Conservation (phyloP, 2,113 vertebrate species). For the Motacilla tschutschensis region DNA sequence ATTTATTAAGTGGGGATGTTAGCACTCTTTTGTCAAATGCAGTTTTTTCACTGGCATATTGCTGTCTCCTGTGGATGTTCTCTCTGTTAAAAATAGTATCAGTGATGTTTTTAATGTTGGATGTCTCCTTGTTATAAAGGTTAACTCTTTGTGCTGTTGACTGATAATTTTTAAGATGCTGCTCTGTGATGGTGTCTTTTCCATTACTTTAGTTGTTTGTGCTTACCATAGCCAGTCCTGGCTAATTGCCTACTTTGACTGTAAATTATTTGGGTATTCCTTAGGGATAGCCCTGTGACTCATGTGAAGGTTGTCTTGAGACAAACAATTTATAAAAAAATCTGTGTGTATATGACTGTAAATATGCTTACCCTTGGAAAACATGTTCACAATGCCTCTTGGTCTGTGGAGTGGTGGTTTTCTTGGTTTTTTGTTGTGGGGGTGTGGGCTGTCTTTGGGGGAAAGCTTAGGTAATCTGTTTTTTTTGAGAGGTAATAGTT, state of each 20-base stretch:
- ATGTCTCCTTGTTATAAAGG: not conserved
- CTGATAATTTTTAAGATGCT: not conserved
- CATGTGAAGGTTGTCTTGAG: not conserved
- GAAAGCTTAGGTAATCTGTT: not conserved
- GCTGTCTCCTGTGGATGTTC: not conserved
- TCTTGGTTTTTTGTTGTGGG: not conserved
- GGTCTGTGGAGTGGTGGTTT: not conserved
- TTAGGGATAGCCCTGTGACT: not conserved
- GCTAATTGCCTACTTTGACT: not conserved
- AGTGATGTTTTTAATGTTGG: not conserved
- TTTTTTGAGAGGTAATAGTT: not conserved
- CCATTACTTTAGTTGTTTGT: not conserved
- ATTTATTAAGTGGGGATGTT: not conserved
- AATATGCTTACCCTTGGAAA: not conserved
- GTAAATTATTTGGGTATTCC: not conserved
- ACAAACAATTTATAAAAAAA: not conserved
- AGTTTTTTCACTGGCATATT: not conserved
- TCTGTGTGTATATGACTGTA: not conserved
- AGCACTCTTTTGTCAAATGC: not conserved
- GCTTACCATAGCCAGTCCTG: not conserved
- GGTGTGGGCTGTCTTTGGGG: not conserved
- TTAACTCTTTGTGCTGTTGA: not conserved
- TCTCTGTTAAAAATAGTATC: not conserved
- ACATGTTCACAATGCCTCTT: not conserved
- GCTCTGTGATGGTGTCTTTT: not conserved